Evolutionary conservation across 1,140 invertebrate genomes (phyloP).

Genomic region (Ceratitis capitata): DNA sequence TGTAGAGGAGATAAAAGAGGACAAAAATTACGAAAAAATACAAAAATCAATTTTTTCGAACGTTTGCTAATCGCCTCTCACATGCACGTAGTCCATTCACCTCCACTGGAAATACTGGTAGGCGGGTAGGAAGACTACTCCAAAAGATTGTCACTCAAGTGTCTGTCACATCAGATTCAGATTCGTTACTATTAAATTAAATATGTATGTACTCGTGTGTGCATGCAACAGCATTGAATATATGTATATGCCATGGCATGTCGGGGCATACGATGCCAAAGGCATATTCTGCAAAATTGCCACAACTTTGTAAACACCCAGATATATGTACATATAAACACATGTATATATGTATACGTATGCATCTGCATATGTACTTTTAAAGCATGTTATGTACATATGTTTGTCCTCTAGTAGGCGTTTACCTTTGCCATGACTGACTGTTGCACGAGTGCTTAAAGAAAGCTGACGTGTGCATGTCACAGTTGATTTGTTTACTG

Average conservation of each 20-base stretch:
- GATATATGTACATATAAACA: background rate
- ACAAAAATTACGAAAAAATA: too few relatives aligned
- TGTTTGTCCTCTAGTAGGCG: too few relatives aligned
- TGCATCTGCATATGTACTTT: too few relatives aligned
- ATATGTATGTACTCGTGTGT: too few relatives aligned
- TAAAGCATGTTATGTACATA: background rate
- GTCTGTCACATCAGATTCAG: background rate
- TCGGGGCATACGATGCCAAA: background rate
- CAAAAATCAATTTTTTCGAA: too few relatives aligned
- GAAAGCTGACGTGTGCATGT: background rate
- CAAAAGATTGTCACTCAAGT: slow-evolving; percentile 1
- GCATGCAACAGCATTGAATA: background rate
- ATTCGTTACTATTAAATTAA: too few relatives aligned
- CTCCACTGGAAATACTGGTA: background rate
- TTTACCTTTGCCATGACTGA: background rate
- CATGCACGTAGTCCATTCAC: background rate
- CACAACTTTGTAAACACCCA: background rate
- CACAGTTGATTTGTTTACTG: slow-evolving; percentile 21
- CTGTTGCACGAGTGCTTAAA: background rate
- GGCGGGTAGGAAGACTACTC: background rate
- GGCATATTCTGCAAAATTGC: background rate
- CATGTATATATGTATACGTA: background rate
- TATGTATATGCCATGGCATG: background rate
- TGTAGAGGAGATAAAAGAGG: too few relatives aligned
- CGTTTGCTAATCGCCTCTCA: too few relatives aligned